These are phyloP conservation scores for Dipodomys merriami DNA, from an alignment of 2,113 vertebrate species.

Conservation along the genomic window DNA sequence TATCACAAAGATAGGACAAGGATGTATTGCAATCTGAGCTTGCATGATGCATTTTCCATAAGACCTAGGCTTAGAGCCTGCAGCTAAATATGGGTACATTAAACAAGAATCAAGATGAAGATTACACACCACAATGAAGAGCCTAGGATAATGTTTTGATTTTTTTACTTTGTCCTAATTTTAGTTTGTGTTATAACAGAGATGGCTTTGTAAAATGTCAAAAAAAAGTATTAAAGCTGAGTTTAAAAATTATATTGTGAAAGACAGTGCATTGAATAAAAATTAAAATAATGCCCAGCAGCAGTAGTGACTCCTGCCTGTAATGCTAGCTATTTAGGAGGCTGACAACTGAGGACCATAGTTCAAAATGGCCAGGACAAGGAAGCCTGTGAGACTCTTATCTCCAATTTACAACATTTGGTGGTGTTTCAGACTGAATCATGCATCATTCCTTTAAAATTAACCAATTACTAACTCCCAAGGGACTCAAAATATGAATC, in stretches of 20 bases:
- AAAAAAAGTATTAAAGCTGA: neutral
- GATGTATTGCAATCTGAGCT: neutral
- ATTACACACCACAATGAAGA: neutral
- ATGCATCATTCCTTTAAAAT: rapidly evolving
- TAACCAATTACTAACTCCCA: neutral
- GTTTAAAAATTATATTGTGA: neutral
- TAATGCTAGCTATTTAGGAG: too few relatives aligned
- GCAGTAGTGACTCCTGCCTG: too few relatives aligned
- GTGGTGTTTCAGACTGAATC: neutral
- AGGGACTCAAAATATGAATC: neutral
- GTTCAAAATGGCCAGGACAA: too few relatives aligned
- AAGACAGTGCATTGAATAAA: neutral
- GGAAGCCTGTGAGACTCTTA: too few relatives aligned
- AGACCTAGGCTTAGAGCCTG: neutral
- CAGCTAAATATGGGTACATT: neutral
- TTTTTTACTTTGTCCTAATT: neutral
- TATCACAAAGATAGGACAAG: neutral
- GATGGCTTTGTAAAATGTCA: neutral
- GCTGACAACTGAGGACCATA: too few relatives aligned
- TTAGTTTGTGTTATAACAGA: neutral
- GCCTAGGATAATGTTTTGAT: neutral
- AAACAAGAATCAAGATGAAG: neutral
- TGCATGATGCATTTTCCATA: neutral
- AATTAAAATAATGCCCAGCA: neutral
- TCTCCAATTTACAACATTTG: neutral